Evolutionary conservation across 1,140 invertebrate genomes (phyloP).

Genomic region (Aricia agestis): DNA sequence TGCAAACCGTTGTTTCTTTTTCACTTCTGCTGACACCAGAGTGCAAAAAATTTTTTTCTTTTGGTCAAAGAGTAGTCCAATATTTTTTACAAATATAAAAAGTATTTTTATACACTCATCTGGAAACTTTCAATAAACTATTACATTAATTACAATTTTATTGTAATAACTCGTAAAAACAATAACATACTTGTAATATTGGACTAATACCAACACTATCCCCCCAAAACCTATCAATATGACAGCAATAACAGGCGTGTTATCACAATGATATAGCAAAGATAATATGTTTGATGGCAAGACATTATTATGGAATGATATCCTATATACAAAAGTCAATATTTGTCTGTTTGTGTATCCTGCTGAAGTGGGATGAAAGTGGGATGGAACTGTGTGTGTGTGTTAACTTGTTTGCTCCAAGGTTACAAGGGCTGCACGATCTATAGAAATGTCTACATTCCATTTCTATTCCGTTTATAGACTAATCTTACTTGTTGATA

Average conservation of each 20-base stretch:
- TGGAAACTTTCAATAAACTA: no score
- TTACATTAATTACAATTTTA: no score
- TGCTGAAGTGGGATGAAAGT: background rate
- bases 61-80: no score
- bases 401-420: background rate
- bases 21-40: no score
- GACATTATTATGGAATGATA: background rate
- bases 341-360: background rate
- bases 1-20: no score
- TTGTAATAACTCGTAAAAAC: background rate
- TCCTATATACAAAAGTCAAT: constrained; percentile 1
- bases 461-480: no score
- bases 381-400: background rate
- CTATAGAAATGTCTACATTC: background rate
- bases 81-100: no score
- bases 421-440: background rate
- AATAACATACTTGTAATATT: background rate
- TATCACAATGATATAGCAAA: background rate
- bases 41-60: no score
- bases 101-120: no score
- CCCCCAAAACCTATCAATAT: background rate
- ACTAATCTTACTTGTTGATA: no score
- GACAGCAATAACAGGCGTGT: background rate
- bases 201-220: background rate
- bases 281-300: background rate